Conservation (phyloP, 1,140 invertebrate species). For the Tetraneura akinire region DNA sequence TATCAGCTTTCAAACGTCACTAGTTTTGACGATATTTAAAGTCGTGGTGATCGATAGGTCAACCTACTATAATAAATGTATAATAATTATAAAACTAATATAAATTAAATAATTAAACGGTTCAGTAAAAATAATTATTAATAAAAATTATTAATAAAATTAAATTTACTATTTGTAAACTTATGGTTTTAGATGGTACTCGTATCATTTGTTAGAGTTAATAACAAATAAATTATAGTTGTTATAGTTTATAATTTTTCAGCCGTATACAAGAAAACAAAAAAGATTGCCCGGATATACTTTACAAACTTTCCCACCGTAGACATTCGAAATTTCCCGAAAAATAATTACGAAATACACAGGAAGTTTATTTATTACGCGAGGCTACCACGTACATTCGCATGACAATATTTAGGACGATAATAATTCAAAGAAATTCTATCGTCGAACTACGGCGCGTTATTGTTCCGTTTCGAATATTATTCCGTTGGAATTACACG, state of each 20-base stretch:
- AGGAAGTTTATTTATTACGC: conserved; percentile 12
- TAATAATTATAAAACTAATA: too few relatives aligned
- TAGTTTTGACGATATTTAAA: too few relatives aligned
- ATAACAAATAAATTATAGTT: background rate
- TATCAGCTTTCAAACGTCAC: too few relatives aligned
- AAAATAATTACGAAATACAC: conserved; percentile 4
- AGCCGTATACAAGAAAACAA: background rate
- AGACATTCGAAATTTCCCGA: background rate
- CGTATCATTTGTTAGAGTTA: conserved; percentile 10
- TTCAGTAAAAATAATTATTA: too few relatives aligned
- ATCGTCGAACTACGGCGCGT: background rate
- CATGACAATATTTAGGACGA: background rate
- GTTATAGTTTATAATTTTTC: too few relatives aligned
- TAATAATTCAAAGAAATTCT: conserved; percentile 3
- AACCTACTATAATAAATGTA: too few relatives aligned
- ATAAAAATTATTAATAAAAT: too few relatives aligned
- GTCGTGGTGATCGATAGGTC: too few relatives aligned
- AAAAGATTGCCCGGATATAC: background rate
- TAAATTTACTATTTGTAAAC: background rate
- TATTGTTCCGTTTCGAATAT: too few relatives aligned
- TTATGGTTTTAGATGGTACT: background rate
- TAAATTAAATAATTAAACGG: too few relatives aligned
- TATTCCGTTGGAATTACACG: too few relatives aligned
- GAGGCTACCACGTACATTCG: background rate
- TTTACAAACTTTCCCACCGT: background rate